Evolutionary conservation across 2,888 invertebrate genomes (phyloP).

Genomic region (Drosophila kanekoi): DNA sequence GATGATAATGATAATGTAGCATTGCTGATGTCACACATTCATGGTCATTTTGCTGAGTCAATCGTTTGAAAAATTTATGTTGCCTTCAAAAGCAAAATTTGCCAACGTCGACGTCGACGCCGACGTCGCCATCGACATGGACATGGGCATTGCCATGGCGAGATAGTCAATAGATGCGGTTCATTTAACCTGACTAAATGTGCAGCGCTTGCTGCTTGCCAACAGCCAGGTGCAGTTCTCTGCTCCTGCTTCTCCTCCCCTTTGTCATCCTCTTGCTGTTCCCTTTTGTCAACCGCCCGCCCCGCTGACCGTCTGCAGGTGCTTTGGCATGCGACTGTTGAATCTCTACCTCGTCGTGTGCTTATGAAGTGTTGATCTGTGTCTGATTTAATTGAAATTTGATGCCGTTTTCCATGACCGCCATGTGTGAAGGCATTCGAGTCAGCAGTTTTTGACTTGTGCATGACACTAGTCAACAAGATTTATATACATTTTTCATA

Average conservation of each 20-base stretch:
- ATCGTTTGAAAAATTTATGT: constrained; percentile 80
- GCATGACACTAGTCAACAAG: constrained; percentile 17
- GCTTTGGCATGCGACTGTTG: constrained; percentile 22
- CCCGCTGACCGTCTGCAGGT: constrained; percentile 2
- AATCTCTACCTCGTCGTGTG: constrained; percentile 21
- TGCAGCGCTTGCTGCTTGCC: constrained; percentile 62
- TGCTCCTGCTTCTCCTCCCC: neutral
- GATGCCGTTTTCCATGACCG: constrained; percentile 59
- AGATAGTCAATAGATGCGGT: constrained; percentile 81
- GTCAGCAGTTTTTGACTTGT: constrained; percentile 35
- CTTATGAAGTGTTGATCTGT: constrained; percentile 76
- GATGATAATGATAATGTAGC: constrained; percentile 24
- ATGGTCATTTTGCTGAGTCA: constrained; percentile 80
- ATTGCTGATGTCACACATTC: constrained; percentile 78
- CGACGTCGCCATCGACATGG: constrained; percentile 15
- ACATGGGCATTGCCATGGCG: constrained; percentile 28
- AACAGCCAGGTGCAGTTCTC: constrained; percentile 15
- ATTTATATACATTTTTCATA: no score
- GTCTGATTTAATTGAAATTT: constrained; percentile 74
- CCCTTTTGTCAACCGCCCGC: neutral
- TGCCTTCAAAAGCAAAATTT: constrained; percentile 79
- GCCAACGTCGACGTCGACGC: constrained; percentile 49
- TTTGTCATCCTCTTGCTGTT: neutral
- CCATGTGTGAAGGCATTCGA: constrained; percentile 31
- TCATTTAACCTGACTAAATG: constrained; percentile 78